Base-by-base conservation (phyloP, 2,888 invertebrate genomes). In the Hirtodrosophila histrioides region DNA sequence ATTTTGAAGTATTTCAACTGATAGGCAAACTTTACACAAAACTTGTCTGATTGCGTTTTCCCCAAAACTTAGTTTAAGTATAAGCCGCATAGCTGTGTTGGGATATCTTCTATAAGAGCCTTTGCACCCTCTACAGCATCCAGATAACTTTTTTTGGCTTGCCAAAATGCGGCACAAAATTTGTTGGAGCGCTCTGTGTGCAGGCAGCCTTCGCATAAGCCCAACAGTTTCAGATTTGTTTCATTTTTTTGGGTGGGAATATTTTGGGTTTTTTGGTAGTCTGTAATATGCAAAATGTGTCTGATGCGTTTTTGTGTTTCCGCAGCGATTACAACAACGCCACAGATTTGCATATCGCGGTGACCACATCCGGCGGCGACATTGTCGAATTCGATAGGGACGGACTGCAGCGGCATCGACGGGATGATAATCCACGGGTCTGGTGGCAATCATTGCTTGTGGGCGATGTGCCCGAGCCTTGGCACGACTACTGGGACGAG, bases 341-440 rank as follows among this genome's bases (percentile, higher is more conserved):
- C 45, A 95, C 95, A 90, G 96, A 97, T 92, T 94, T 98, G 72
- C 98, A 98, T 92, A 97, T 98, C 91, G 98, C 97, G 58, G 94
- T 98, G 71, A 97, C 97, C 55, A 95, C 96, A 88, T 97, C 97
- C 7, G 93, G 93, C 65, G 96, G 97, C 36, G 93, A 93, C 85
- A 95, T 97, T 50, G 95, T 96, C 65, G 97, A 98, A 92, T 98
- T 95, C 90, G 97, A 97, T 92, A 94, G 94, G 82, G 93, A 94
- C 83, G 98, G 98, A 35, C 93, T 97, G 55, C 91, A 93, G 84
- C 88, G 90, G 39, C 89, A 89, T 77, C 89, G 89, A 58, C 88
- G 89, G 60, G 90, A 88, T 12, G 90, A 86, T 77, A 89, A 91
- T 79, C 90, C 90, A 65, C 73, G 78, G 33, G 89, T 88, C 64